These are phyloP conservation scores for Orchestes rusci DNA, from an alignment of 2,888 invertebrate genomes.

Conservation along the genomic window DNA sequence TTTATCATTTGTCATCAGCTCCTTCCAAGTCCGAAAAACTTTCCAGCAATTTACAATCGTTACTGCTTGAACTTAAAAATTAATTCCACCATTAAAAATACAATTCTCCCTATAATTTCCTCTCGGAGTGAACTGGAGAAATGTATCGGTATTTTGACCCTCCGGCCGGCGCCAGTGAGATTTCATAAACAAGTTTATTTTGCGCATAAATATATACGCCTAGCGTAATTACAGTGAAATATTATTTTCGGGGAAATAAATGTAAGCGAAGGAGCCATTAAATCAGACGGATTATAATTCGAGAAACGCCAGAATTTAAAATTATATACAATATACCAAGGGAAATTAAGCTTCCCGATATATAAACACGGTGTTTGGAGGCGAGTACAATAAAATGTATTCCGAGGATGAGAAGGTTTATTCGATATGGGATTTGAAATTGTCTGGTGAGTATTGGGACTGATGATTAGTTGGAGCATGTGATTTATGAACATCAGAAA, in stretches of 20 bases:
- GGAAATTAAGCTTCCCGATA: too few relatives aligned
- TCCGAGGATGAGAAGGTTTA: too few relatives aligned
- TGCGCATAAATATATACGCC: slow-evolving; percentile 41
- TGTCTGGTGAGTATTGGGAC: too few relatives aligned
- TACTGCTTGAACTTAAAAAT: slow-evolving; percentile 18
- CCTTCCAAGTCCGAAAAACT: not conserved
- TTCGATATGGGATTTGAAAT: too few relatives aligned
- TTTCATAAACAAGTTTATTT: slow-evolving; percentile 45
- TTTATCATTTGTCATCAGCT: slow-evolving; percentile 12
- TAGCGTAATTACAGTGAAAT: slow-evolving; percentile 43
- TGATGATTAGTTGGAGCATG: too few relatives aligned
- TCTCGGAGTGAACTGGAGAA: slow-evolving; percentile 26
- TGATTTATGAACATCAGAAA: too few relatives aligned
- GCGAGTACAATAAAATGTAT: too few relatives aligned
- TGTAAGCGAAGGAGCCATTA: slow-evolving; percentile 24
- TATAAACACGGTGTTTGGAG: too few relatives aligned
- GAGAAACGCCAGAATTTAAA: slow-evolving; percentile 13
- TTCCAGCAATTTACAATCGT: slow-evolving; percentile 5
- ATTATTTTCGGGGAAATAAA: slow-evolving; percentile 40
- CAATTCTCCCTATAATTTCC: slow-evolving; percentile 19
- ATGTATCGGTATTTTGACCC: slow-evolving; percentile 44
- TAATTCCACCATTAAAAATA: slow-evolving; percentile 22
- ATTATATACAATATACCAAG: slow-evolving; percentile 8
- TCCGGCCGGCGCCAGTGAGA: slow-evolving; percentile 40
- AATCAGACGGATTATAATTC: slow-evolving; percentile 22